Conservation (phyloP, 1,140 invertebrate genomes). For the Drosophila nigrodunni region DNA sequence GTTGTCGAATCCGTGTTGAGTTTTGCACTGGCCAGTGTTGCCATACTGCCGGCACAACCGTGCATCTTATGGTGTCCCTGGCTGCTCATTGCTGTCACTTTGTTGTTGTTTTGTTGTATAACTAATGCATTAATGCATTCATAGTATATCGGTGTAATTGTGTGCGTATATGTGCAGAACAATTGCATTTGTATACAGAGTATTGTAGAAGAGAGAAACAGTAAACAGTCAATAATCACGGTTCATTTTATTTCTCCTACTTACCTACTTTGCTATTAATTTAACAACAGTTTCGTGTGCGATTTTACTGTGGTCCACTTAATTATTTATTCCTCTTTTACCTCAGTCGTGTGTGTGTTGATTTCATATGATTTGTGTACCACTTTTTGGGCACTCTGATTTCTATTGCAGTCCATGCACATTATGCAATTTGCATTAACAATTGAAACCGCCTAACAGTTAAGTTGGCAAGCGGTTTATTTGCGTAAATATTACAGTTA, state of each 20-base stretch:
- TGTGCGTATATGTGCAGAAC: constrained; percentile 5
- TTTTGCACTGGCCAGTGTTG: constrained; percentile 38
- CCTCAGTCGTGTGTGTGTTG: constrained; percentile 3
- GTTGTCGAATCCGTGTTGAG: constrained; percentile 25
- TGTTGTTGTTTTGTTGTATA: constrained; percentile 28
- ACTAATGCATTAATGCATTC: constrained; percentile 3
- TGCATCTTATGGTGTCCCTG: constrained; percentile 77
- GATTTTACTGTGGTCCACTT: constrained; percentile 1
- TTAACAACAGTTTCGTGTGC: not conserved
- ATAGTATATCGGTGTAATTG: not conserved
- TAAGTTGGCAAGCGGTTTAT: not conserved
- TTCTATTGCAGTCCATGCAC: constrained; percentile 2
- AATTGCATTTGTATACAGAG: not conserved
- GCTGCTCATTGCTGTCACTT: constrained; percentile 59
- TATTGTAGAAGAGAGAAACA: not conserved
- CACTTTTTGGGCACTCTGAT: not conserved
- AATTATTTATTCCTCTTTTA: constrained; percentile 9
- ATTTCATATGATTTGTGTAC: constrained; percentile 11
- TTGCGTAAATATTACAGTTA: not conserved
- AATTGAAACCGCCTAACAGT: not conserved
- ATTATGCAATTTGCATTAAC: not conserved
- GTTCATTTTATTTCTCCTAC: not conserved
- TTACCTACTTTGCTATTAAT: constrained; percentile 14
- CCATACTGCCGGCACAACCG: constrained; percentile 31
- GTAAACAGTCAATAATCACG: constrained; percentile 11